Conservation (phyloP, 1,140 invertebrate species). For the Bemisia tabaci region DNA sequence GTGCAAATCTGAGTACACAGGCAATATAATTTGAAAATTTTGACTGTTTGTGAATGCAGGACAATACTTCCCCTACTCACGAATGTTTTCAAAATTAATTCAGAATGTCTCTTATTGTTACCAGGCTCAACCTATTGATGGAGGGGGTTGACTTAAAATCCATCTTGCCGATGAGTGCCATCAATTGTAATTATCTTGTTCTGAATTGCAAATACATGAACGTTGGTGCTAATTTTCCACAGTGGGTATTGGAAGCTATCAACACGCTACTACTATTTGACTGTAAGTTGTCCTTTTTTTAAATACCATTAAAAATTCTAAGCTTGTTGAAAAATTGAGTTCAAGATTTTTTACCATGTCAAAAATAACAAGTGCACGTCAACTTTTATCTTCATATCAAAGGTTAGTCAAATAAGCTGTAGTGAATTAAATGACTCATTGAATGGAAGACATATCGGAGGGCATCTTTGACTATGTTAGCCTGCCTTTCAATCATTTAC, state of each 20-base stretch:
- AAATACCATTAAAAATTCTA: too few species aligned
- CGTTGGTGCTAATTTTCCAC: background rate
- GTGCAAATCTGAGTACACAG: too few species aligned
- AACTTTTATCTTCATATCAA: too few species aligned
- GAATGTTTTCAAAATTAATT: background rate
- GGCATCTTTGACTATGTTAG: too few species aligned
- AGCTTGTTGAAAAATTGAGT: too few species aligned
- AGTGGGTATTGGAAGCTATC: background rate
- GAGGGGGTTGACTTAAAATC: background rate
- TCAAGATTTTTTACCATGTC: too few species aligned
- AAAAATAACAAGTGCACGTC: too few species aligned
- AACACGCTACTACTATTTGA: background rate
- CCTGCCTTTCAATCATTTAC: too few species aligned
- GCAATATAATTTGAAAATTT: too few species aligned
- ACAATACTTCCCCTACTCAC: background rate
- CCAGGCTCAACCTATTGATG: background rate
- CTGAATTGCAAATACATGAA: background rate
- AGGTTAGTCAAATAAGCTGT: too few species aligned
- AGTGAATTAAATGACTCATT: too few species aligned
- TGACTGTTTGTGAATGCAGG: background rate
- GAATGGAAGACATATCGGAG: too few species aligned
- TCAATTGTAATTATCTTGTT: background rate
- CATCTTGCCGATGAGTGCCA: background rate
- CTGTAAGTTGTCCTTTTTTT: background rate
- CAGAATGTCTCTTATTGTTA: background rate